These are phyloP conservation scores for Paracyclopina nana DNA, from an alignment of 1,140 invertebrate genomes.

Conservation along the genomic window DNA sequence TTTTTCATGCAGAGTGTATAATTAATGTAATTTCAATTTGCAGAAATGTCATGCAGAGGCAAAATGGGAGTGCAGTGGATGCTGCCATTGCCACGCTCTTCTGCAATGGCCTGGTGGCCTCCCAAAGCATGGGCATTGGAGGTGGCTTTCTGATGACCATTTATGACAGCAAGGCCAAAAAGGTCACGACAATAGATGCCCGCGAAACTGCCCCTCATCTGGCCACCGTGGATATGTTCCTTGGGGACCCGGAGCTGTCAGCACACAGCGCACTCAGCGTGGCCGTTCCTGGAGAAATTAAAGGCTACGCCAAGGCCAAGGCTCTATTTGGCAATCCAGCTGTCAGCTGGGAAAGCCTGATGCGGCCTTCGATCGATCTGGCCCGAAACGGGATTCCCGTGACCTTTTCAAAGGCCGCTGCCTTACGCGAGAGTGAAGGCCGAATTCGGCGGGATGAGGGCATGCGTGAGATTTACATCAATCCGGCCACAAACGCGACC, in stretches of 20 bases:
- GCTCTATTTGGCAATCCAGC: not conserved
- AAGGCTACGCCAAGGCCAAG: constrained; percentile 10
- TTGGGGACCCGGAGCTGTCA: not conserved
- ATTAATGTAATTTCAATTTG: constrained; percentile 18
- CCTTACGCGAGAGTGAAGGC: constrained; percentile 1
- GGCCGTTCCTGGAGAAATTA: constrained; percentile 15
- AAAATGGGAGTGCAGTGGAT: constrained; percentile 74
- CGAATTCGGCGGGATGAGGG: not conserved
- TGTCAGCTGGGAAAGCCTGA: constrained; percentile 4
- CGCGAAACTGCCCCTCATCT: constrained; percentile 14
- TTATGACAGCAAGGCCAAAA: constrained; percentile 7
- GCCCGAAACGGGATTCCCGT: constrained; percentile 17
- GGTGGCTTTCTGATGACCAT: constrained; percentile 19
- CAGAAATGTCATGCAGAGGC: constrained; percentile 45
- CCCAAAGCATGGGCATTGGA: constrained; percentile 54
- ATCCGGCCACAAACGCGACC: not conserved
- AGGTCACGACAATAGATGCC: constrained; percentile 11
- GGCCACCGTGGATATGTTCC: constrained; percentile 6
- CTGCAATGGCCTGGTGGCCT: constrained; percentile 61
- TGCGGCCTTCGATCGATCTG: constrained; percentile 16
- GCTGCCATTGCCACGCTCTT: constrained; percentile 59
- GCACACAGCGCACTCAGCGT: constrained; percentile 4
- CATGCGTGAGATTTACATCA: not conserved
- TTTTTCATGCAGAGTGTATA: not conserved
- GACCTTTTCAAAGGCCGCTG: constrained; percentile 2